Conservation (phyloP, 2,888 invertebrate species). For the Tanypteryx hageni region DNA sequence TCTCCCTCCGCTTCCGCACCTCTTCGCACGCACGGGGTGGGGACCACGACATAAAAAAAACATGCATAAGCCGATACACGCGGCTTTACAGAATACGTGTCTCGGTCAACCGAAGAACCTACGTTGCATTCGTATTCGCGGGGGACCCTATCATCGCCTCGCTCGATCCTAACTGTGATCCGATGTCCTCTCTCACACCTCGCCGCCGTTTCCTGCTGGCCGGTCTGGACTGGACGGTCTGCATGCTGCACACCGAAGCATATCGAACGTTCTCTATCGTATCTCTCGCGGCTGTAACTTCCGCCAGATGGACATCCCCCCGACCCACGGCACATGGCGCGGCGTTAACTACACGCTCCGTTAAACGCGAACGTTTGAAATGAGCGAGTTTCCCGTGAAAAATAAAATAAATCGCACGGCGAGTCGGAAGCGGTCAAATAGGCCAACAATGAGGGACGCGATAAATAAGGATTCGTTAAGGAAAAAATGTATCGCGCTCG, state of each 20-base stretch:
- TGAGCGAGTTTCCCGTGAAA: neutral
- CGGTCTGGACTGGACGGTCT: neutral
- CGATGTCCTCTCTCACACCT: neutral
- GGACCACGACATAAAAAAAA: too few relatives aligned
- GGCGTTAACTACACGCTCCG: neutral
- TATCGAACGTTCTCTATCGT: neutral
- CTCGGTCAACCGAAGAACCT: neutral
- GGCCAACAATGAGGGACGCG: too few relatives aligned
- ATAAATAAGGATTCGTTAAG: too few relatives aligned
- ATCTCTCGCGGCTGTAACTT: neutral
- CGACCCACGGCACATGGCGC: too few relatives aligned
- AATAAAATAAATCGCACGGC: too few relatives aligned
- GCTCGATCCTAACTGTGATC: neutral
- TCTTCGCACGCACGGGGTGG: too few relatives aligned
- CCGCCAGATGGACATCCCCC: constrained; percentile 3
- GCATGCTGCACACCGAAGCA: neutral
- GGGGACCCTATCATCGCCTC: neutral
- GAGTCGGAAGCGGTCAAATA: too few relatives aligned
- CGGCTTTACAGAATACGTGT: neutral
- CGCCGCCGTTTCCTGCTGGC: neutral
- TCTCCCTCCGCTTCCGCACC: too few relatives aligned
- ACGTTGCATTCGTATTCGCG: neutral
- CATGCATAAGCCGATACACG: neutral
- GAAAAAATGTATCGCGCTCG: too few relatives aligned
- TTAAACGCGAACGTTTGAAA: neutral